Evolutionary conservation across 2,113 vertebrate genomes (phyloP).

Genomic region (Stigmatopora nigra): DNA sequence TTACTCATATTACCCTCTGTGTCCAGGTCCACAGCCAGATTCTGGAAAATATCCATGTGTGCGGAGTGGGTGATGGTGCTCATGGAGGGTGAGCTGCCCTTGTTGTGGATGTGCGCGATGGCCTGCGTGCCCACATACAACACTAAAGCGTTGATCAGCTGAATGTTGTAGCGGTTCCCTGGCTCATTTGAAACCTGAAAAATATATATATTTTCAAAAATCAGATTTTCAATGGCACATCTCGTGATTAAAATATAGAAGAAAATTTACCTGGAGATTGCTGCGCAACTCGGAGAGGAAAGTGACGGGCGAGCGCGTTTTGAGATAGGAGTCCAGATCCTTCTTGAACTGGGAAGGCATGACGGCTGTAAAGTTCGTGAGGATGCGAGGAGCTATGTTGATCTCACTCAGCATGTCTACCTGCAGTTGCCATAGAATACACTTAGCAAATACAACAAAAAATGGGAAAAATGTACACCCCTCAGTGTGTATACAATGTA

Average conservation of each 20-base stretch:
- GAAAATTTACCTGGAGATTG: constrained; percentile 82
- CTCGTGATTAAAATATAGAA: fast-evolving
- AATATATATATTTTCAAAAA: neutral
- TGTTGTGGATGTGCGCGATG: constrained; percentile 98
- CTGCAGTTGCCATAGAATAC: constrained; percentile 51
- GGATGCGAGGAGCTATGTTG: constrained; percentile 95
- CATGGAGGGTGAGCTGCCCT: constrained; percentile 98
- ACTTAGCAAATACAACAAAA: neutral
- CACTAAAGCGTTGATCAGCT: constrained; percentile 97
- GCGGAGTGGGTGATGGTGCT: constrained; percentile 99
- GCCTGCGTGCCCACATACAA: constrained; percentile 97
- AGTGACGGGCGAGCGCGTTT: constrained; percentile 95
- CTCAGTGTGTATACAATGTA: too few relatives aligned
- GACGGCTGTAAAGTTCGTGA: constrained; percentile 97
- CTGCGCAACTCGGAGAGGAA: constrained; percentile 95
- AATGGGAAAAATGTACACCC: too few relatives aligned
- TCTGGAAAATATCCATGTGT: constrained; percentile 99
- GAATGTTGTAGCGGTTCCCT: constrained; percentile 98
- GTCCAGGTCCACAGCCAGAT: constrained; percentile 94
- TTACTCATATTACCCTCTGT: constrained; percentile 80
- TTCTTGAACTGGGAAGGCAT: constrained; percentile 99
- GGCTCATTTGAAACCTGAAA: constrained; percentile 93
- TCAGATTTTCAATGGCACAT: neutral
- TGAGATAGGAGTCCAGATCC: constrained; percentile 97
- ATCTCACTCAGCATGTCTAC: constrained; percentile 99